A percentile compares a stretch with the other conserved stretches of the same genome.
Conservation (phyloP, 2,888 invertebrate genomes). For the Monochamus alternatus region DNA sequence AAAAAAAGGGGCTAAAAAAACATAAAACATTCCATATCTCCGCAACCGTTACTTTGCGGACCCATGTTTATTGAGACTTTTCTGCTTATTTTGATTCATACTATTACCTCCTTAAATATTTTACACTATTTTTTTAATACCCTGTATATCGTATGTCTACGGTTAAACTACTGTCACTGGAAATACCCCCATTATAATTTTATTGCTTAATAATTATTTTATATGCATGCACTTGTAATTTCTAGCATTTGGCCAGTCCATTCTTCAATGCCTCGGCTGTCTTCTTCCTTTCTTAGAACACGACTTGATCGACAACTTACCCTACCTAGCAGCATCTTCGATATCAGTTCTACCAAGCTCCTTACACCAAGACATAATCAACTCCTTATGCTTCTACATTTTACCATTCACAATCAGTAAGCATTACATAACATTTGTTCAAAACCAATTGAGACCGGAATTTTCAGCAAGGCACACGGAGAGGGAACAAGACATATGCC, state of each 20-base stretch:
- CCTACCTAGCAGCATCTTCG: conserved; percentile 94
- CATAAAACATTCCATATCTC: too few species aligned
- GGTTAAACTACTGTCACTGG: too few species aligned
- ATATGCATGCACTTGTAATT: conserved; percentile 46
- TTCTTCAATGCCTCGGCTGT: conserved; percentile 95
- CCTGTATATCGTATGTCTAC: too few species aligned
- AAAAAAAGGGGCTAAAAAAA: too few species aligned
- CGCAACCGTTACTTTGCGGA: too few species aligned
- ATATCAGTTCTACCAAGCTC: conserved; percentile 92
- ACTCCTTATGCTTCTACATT: conserved; percentile 95
- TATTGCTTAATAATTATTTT: too few species aligned
- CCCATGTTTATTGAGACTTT: too few species aligned
- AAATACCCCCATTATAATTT: too few species aligned
- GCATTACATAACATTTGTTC: conserved; percentile 65
- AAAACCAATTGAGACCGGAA: conserved; percentile 9
- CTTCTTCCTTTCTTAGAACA: conserved; percentile 96
- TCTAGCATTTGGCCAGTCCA: conserved; percentile 92
- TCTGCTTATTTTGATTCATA: too few species aligned
- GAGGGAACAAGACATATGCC: conserved; percentile 84
- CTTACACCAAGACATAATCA: conserved; percentile 95
- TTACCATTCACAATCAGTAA: conserved; percentile 96
- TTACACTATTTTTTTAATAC: too few species aligned
- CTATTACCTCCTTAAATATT: too few species aligned
- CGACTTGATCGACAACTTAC: conserved; percentile 95
- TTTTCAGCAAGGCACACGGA: conserved; percentile 73